Evolutionary conservation across 2,113 vertebrate species (phyloP).

Genomic region (Cyprinus carpio): DNA sequence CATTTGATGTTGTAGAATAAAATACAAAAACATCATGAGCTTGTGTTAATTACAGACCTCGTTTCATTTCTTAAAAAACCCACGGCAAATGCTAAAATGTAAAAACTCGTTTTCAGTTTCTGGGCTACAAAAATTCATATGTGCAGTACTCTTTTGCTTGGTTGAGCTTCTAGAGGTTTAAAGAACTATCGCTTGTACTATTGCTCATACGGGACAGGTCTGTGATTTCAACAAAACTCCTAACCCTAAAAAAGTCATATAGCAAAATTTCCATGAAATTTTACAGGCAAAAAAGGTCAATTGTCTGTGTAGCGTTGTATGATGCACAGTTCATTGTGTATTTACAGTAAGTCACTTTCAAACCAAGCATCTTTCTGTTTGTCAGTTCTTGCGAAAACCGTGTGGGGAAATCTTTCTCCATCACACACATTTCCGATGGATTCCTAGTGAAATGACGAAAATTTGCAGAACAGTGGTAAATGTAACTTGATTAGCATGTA

Average conservation of each 20-base stretch:
- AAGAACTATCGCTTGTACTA: background rate
- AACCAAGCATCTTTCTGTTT: background rate
- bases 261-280: background rate
- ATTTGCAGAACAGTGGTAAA: background rate
- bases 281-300: background rate
- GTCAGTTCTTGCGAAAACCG: background rate
- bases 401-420: background rate
- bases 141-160: background rate
- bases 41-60: background rate
- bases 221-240: background rate
- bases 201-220: background rate
- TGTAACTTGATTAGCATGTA: background rate
- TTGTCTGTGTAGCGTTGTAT: background rate
- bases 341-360: background rate
- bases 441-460: background rate
- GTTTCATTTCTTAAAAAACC: background rate
- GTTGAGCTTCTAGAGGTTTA: background rate
- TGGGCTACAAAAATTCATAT: background rate
- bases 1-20: background rate
- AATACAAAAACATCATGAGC: background rate
- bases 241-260: background rate
- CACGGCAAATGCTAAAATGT: background rate
- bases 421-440: background rate
- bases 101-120: background rate
- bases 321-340: background rate